These are phyloP conservation scores for Sebastes aleutianus DNA, from an alignment of 2,797 vertebrate species.

Conservation along the genomic window DNA sequence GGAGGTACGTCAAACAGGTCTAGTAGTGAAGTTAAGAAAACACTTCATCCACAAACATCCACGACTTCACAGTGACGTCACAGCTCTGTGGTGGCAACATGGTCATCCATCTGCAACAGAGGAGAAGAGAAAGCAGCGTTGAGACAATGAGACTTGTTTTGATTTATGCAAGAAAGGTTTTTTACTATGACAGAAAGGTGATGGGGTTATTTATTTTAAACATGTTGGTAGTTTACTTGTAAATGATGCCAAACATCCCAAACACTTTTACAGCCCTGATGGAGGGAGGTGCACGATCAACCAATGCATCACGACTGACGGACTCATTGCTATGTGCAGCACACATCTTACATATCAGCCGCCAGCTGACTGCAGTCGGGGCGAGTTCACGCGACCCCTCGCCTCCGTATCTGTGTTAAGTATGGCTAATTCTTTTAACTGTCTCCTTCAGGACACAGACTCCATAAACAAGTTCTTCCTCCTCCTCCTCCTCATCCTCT, in stretches of 20 bases:
- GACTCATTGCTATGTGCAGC: not conserved
- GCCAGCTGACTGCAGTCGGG: not conserved
- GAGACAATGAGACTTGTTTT: not conserved
- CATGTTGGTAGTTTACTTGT: not conserved
- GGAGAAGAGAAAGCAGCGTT: not conserved
- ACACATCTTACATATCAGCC: not conserved
- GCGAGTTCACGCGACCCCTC: not conserved
- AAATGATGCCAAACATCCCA: not conserved
- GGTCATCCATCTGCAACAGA: conserved; percentile 61
- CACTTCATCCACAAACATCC: not conserved
- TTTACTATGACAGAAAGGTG: too few relatives aligned
- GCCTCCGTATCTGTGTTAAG: conserved; percentile 20
- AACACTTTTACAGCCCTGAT: not conserved
- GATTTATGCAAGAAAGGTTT: not conserved
- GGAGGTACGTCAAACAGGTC: not conserved
- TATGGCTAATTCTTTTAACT: conserved; percentile 17
- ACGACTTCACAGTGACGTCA: conserved; percentile 31
- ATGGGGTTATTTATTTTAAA: not conserved
- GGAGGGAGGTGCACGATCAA: not conserved
- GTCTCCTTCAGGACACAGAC: conserved; percentile 45
- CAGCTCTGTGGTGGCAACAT: conserved; percentile 4
- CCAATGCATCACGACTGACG: not conserved
- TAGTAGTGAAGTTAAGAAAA: not conserved
- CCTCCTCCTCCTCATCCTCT: conserved; percentile 34
- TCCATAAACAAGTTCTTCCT: conserved; percentile 41